Conservation (phyloP, 2,888 invertebrate genomes). For the Synergus japonicus region DNA sequence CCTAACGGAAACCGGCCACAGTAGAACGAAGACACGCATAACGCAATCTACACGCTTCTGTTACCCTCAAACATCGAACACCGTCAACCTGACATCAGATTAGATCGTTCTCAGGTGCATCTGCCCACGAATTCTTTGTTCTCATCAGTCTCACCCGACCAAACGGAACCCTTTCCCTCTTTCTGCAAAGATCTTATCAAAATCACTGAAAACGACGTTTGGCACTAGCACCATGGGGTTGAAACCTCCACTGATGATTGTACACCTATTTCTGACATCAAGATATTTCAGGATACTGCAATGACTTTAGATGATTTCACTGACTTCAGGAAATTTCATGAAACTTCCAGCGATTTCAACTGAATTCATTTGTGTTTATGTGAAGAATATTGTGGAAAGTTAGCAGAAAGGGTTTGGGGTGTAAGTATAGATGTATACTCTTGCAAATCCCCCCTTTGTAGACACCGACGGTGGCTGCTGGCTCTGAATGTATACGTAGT, state of each 20-base stretch:
- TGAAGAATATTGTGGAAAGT: background rate
- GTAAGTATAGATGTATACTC: constrained; percentile 26
- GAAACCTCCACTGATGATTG: too few species aligned
- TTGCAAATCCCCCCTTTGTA: constrained; percentile 24
- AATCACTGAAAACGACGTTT: constrained; percentile 6
- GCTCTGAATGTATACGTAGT: constrained; percentile 40
- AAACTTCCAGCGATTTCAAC: too few species aligned
- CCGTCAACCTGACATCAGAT: constrained; percentile 31
- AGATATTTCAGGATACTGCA: too few species aligned
- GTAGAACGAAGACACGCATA: constrained; percentile 51
- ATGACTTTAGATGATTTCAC: too few species aligned
- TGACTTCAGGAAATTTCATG: too few species aligned
- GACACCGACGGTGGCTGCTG: constrained; percentile 31
- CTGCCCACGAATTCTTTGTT: constrained; percentile 29
- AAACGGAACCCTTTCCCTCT: constrained; percentile 14
- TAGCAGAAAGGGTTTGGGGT: background rate
- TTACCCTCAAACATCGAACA: constrained; percentile 35
- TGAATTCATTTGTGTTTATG: too few species aligned
- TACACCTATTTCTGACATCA: too few species aligned
- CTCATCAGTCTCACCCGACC: constrained; percentile 17
- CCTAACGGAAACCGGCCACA: constrained; percentile 55
- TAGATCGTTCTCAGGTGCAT: constrained; percentile 38
- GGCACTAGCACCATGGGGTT: background rate
- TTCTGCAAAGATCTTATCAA: constrained; percentile 34
- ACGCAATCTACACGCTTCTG: constrained; percentile 48